phyloP scores from a whole-genome alignment of 2,113 vertebrate genomes.

The Chrysemys picta region DNA sequence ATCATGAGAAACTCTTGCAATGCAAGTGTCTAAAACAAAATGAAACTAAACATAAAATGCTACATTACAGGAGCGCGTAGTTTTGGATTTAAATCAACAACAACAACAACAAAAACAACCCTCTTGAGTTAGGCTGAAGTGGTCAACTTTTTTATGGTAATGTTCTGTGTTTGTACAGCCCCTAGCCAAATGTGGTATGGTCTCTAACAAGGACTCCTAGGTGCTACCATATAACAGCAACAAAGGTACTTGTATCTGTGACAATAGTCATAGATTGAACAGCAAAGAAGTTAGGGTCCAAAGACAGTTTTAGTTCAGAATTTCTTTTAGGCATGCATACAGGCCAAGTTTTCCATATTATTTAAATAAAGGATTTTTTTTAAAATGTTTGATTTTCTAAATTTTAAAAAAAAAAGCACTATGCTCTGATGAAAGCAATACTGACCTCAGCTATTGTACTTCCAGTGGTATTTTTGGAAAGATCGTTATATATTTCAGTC shows the following conservation, averaged over 20 bases:
- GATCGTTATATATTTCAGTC: constrained; percentile 98
- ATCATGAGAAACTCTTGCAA: background rate
- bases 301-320: background rate
- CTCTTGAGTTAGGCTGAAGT: background rate
- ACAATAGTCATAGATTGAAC: background rate
- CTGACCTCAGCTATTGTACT: constrained; percentile 96
- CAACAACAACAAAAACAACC: background rate
- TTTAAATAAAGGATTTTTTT: background rate
- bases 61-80: background rate
- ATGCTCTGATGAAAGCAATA: background rate
- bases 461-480: constrained; percentile 95
- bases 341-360: background rate
- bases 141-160: background rate
- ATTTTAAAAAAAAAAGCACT: background rate
- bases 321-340: background rate
- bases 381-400: background rate
- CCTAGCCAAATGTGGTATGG: background rate
- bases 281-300: background rate
- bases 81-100: background rate
- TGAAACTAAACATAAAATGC: background rate
- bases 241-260: background rate
- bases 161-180: background rate
- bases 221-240: background rate
- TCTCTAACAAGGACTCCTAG: background rate
- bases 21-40: background rate